Evolutionary conservation across 2,888 invertebrate genomes (phyloP), one percentile per base, ranked within the genome.

Genomic region (Leptothorax acervorum): DNA sequence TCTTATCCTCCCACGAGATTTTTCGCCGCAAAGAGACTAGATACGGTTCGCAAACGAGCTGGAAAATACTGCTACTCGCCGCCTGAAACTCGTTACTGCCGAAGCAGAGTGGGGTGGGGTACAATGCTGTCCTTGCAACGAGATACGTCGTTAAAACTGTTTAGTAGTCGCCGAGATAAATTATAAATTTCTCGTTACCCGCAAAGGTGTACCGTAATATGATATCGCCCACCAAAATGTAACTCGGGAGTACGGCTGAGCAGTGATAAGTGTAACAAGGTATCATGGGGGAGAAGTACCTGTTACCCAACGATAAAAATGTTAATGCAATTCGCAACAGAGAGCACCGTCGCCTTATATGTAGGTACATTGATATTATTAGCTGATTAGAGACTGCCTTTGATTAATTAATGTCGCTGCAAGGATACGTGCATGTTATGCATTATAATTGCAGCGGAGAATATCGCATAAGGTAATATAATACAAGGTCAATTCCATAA

Each of bases 121-220:
- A 81, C 79, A 73, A 60, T 81, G 71, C 57, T 81, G 60, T 81
- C 73, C 79, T 60, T 81, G 79, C 79, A 73, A 73, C 79, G 79
- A 81, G 79, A 73, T 81, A 81, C 71, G 60, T 81, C 79, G 79
- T 81, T 81, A 73, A 78, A 78, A 81, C 73, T 81, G 79, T 81
- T 81, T 81, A 81, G 70, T 55, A 78, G 79, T 81, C 73, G 79
- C 73, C 48, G 79, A 81, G 79, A 81, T 73, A 73, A 73, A 81
- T 81, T 81, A 81, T 81, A 73, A 81, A 81, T 81, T 81, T 73
- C 79, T 73, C 60, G 79, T 81, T 81, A 81, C 71, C 42, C 79
- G 79, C 79, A 81, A 60, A 81, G 79, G 73, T 60, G 39, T 57
- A 71, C 48, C 73, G 79, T 73, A 81, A 81, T 60, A 81, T 73